Evolutionary conservation across 2,888 invertebrate genomes (phyloP).

Genomic region (Pseudococcus longispinus): DNA sequence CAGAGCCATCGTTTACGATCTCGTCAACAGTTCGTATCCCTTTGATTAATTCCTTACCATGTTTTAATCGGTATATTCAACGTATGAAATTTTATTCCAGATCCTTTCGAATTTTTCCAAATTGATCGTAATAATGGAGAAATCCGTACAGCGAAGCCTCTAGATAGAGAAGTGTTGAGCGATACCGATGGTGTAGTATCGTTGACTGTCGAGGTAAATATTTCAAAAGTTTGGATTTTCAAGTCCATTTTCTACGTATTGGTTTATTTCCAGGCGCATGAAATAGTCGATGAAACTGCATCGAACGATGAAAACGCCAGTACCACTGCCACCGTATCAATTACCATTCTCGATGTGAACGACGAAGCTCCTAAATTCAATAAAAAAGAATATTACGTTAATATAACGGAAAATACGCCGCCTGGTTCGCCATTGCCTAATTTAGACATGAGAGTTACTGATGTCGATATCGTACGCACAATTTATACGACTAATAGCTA

Average conservation of each 20-base stretch:
- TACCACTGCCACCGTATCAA: constrained; percentile 76
- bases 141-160: constrained; percentile 79
- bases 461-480: constrained; percentile 80
- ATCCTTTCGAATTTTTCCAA: constrained; percentile 86
- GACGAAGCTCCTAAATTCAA: constrained; percentile 88
- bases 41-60: neutral
- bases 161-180: constrained; percentile 83
- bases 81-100: constrained; percentile 65
- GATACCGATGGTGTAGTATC: constrained; percentile 81
- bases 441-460: constrained; percentile 83
- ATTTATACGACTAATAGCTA: neutral
- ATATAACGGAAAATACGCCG: constrained; percentile 82
- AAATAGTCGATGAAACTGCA: constrained; percentile 76
- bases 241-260: neutral
- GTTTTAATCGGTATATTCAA: neutral
- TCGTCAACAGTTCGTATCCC: constrained; percentile 76
- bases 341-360: constrained; percentile 87
- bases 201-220: constrained; percentile 73
- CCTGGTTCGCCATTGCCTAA: constrained; percentile 81
- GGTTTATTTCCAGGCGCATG: constrained; percentile 70
- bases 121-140: constrained; percentile 81
- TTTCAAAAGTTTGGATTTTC: neutral
- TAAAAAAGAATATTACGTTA: constrained; percentile 78
- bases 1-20: constrained; percentile 77
- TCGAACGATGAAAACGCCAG: constrained; percentile 74